These are phyloP conservation scores for Galbula dea DNA, from an alignment of 2,113 vertebrate genomes.

Conservation along the genomic window DNA sequence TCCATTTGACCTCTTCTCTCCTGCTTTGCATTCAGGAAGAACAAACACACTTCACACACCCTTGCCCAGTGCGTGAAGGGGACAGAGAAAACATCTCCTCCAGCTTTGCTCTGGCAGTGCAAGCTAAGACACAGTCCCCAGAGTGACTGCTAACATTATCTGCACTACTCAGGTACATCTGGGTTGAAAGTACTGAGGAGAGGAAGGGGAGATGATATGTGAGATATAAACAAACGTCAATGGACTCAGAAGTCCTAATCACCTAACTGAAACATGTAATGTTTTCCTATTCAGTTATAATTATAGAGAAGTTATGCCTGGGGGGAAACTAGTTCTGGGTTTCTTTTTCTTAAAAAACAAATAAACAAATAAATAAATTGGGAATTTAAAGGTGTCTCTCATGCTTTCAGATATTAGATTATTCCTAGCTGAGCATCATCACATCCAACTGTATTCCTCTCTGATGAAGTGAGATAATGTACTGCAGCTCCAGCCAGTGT, in stretches of 20 bases:
- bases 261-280: not conserved
- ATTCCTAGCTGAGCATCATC: not conserved
- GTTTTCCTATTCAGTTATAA: not conserved
- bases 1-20: not conserved
- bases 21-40: not conserved
- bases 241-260: not conserved
- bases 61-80: not conserved
- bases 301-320: not conserved
- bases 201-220: not conserved
- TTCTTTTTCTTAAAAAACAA: too few relatives aligned
- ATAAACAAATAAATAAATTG: not conserved
- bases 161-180: fast-evolving
- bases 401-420: not conserved
- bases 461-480: not conserved
- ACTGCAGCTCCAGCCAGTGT: not conserved
- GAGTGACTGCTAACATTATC: fast-evolving
- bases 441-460: not conserved
- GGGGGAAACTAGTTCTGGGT: not conserved
- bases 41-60: not conserved
- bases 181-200: not conserved
- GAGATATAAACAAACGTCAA: not conserved
- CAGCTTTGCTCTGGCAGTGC: not conserved
- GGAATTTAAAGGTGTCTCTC: not conserved
- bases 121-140: not conserved
- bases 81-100: not conserved